Base-by-base conservation (phyloP, 2,797 vertebrate species). In the Streptopelia turtur region DNA sequence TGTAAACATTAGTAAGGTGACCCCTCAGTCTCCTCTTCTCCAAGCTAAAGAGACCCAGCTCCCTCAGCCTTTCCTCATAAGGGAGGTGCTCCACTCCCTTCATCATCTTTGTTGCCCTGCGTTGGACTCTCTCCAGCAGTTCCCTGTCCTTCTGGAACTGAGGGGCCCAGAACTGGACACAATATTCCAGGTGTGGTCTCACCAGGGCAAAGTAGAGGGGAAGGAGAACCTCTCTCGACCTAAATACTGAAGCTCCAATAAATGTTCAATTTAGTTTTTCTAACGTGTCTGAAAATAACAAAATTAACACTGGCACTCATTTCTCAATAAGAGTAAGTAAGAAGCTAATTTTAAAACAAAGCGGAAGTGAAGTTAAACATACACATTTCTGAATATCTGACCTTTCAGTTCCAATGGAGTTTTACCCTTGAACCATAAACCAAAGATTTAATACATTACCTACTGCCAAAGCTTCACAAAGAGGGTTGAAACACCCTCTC, bases 401-500 rank as follows among this genome's bases (percentile, higher is more conserved):
- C 35, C 47, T 93, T 96, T 93, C 55, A 49, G 55, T 76, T 89
- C 61, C 64, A 90, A 69, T 27, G 77, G 71, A 83, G 28, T 72
- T 92, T 65, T 94, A 86, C 28, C 83, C 60, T 77, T 74, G 61
- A 93, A 88, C 57, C 78, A 56, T 28, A 82, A 95, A 79, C 35
- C 70, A 91, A 90, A 94, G 41, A 89, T 94, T 96, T 94, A 88
- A 96, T 94, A 91, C 23, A 35, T 90, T 95, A 94, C 93, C 80
- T 87, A 86, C 93, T 93, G 96, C 92, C 94, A 95, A 94, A 76
- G 49, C 85, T 94, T 90, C 85, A 89, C 78, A 89, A 91, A 90
- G 72, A 94, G 80, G 56, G 66, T 49, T 95, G 96, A 97, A 98
- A 97, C 95, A 97, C 90, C 95, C 89, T 96, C 85, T 93, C 63